Conservation (phyloP, 2,113 vertebrate genomes). For the Dicaeum eximium region DNA sequence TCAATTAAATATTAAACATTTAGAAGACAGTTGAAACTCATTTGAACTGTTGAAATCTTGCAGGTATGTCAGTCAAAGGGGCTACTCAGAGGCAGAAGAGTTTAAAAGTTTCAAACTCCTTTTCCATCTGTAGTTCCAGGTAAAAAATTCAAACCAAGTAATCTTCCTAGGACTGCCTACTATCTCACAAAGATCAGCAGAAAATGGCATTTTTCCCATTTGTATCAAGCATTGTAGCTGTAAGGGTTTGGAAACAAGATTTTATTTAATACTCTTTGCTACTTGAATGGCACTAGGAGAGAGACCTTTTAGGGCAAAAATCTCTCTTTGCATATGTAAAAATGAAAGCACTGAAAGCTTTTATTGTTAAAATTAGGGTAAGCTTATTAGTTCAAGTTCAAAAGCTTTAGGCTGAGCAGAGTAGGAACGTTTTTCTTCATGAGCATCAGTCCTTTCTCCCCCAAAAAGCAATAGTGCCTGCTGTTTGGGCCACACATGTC, state of each 20-base stretch:
- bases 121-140: not conserved
- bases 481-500: not conserved
- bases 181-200: not conserved
- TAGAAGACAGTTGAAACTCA: not conserved
- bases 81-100: not conserved
- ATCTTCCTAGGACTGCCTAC: not conserved
- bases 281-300: not conserved
- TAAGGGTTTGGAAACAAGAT: not conserved
- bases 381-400: not conserved
- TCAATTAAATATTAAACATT: not conserved
- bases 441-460: not conserved
- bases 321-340: not conserved
- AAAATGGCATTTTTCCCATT: not conserved
- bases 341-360: not conserved
- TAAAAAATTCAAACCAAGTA: not conserved
- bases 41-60: not conserved
- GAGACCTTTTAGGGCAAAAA: not conserved
- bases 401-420: not conserved
- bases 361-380: not conserved
- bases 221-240: not conserved
- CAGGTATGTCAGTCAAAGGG: not conserved
- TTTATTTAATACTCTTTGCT: not conserved
- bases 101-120: not conserved
- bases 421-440: not conserved
- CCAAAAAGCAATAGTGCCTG: not conserved